These are phyloP conservation scores for Stomorhina lunata DNA, from an alignment of 2,888 invertebrate species.

Conservation along the genomic window DNA sequence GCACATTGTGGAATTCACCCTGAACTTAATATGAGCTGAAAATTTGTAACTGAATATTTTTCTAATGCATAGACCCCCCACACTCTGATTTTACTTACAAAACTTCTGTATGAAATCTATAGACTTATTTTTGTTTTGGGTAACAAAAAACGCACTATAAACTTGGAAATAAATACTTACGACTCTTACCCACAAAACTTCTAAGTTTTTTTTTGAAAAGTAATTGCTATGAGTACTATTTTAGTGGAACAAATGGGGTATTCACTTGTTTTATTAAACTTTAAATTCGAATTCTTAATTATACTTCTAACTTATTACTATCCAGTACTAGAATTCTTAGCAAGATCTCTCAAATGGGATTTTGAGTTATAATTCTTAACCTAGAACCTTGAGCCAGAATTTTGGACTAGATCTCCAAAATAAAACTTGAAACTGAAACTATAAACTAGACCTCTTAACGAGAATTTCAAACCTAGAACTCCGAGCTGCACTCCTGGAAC, in stretches of 20 bases:
- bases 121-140: slow-evolving; percentile 12
- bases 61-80: slow-evolving; percentile 39
- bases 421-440: too few relatives aligned
- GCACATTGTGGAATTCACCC: slow-evolving; percentile 62
- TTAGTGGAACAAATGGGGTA: neutral
- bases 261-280: slow-evolving; percentile 11
- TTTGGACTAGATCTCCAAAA: too few relatives aligned
- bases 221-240: neutral
- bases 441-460: too few relatives aligned
- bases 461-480: too few relatives aligned
- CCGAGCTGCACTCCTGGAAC: too few relatives aligned
- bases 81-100: neutral
- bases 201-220: slow-evolving; percentile 4
- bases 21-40: slow-evolving; percentile 59
- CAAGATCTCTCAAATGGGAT: too few relatives aligned
- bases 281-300: too few relatives aligned
- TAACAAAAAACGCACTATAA: neutral
- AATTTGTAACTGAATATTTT: slow-evolving; percentile 60
- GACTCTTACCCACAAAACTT: neutral
- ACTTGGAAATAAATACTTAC: neutral
- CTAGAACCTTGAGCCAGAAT: too few relatives aligned
- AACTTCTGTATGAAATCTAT: slow-evolving; percentile 5
- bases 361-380: too few relatives aligned
- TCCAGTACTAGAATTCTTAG: too few relatives aligned
- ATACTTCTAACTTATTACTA: too few relatives aligned